Evolutionary conservation across 2,888 invertebrate genomes (phyloP).

Genomic region (Drosophila anomalipes): DNA sequence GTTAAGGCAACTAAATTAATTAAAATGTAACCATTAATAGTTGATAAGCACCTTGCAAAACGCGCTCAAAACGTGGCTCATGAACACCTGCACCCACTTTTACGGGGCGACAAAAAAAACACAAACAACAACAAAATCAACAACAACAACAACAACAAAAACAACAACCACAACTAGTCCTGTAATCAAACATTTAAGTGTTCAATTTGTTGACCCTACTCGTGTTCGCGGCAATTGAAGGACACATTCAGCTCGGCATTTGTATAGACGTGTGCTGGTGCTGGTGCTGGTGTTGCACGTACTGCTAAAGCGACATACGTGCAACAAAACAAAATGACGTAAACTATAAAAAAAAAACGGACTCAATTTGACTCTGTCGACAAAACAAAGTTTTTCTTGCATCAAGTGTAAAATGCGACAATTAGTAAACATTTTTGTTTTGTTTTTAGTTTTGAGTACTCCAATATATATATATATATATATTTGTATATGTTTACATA

Average conservation of each 20-base stretch:
- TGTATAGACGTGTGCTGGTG: background rate
- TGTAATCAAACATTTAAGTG: constrained; percentile 6
- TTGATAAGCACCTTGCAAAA: background rate
- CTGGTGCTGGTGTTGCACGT: background rate
- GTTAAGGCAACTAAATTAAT: constrained; percentile 32
- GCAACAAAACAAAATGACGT: background rate
- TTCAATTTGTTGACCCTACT: constrained; percentile 16
- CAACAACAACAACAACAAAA: background rate
- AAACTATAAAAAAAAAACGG: background rate
- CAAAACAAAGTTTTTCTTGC: background rate
- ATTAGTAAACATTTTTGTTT: background rate
- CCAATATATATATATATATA: no score
- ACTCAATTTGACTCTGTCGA: background rate
- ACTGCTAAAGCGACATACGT: background rate
- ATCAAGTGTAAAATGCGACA: background rate
- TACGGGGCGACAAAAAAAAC: background rate
- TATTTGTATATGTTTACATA: no score
- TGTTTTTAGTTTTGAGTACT: background rate
- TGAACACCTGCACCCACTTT: constrained; percentile 37
- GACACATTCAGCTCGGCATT: background rate
- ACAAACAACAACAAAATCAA: background rate
- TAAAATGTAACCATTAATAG: background rate
- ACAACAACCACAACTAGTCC: background rate
- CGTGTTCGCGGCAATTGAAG: background rate
- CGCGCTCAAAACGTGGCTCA: background rate